phyloP scores from a whole-genome alignment of 2,113 vertebrate genomes.

The Antennarius striatus region DNA sequence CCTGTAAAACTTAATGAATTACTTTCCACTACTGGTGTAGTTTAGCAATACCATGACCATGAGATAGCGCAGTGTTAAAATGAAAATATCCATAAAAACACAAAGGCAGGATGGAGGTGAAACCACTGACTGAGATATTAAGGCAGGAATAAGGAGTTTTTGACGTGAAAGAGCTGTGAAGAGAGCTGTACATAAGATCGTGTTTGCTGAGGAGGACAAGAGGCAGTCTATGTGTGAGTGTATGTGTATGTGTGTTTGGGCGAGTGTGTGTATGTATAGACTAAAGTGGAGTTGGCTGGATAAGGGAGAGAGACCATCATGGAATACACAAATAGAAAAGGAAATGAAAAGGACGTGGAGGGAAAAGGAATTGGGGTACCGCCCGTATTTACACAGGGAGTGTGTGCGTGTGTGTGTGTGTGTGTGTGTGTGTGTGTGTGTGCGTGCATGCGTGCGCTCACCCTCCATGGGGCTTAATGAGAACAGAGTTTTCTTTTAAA shows the following conservation, averaged over 20 bases:
- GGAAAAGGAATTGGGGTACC: slow-evolving; percentile 35
- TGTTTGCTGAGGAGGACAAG: slow-evolving; percentile 62
- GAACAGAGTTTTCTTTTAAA: slow-evolving; percentile 59
- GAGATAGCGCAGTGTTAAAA: slow-evolving; percentile 7
- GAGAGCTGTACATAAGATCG: slow-evolving; percentile 22
- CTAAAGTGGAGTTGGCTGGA: slow-evolving; percentile 27
- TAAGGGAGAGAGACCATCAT: slow-evolving; percentile 34
- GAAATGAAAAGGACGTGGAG: slow-evolving; percentile 26
- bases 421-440: no score
- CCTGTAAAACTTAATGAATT: slow-evolving; percentile 41
- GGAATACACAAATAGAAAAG: slow-evolving; percentile 35
- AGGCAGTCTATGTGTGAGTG: slow-evolving; percentile 35
- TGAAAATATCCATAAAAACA: slow-evolving; percentile 7
- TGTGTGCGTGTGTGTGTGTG: background rate
- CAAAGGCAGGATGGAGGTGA: background rate
- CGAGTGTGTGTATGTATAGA: slow-evolving; percentile 14
- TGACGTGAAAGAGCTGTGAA: slow-evolving; percentile 32
- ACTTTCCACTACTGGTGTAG: slow-evolving; percentile 44
- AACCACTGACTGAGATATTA: slow-evolving; percentile 6
- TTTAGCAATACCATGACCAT: slow-evolving; percentile 9
- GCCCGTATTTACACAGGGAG: slow-evolving; percentile 66
- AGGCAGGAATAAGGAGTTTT: background rate
- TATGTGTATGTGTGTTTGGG: slow-evolving; percentile 17
- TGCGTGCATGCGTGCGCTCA: no score
- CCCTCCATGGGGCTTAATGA: background rate